phyloP scores from a whole-genome alignment of 2,113 vertebrate species.

The Centropus unirufus region DNA sequence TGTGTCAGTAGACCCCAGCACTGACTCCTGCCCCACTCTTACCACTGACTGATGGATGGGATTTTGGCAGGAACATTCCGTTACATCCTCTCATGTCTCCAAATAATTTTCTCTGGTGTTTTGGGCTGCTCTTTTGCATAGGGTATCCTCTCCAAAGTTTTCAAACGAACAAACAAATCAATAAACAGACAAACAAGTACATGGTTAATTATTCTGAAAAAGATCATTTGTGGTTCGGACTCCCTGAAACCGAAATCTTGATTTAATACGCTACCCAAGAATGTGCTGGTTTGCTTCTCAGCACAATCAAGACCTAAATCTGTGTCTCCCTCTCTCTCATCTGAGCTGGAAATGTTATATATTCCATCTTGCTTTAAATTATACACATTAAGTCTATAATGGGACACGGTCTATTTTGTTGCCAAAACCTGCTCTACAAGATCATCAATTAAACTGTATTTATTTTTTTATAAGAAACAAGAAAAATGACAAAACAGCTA shows the following conservation, averaged over 20 bases:
- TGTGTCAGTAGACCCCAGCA: not conserved
- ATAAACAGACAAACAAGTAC: not conserved
- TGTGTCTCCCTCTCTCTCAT: conserved; percentile 59
- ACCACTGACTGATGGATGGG: conserved; percentile 8
- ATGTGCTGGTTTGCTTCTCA: conserved; percentile 75
- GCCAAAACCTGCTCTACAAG: conserved; percentile 75
- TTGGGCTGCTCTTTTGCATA: conserved; percentile 26
- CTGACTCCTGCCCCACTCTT: not conserved
- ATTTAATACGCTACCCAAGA: conserved; percentile 56
- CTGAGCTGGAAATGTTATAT: conserved; percentile 74
- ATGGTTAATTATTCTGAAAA: conserved; percentile 74
- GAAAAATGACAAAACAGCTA: conserved; percentile 80
- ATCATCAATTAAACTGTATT: conserved; percentile 78
- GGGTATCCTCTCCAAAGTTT: conserved; percentile 9
- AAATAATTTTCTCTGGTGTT: conserved; percentile 43
- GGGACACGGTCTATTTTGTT: conserved; percentile 68
- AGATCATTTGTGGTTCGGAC: conserved; percentile 63
- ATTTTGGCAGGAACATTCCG: conserved; percentile 58
- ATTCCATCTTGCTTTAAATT: conserved; percentile 77
- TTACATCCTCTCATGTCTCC: conserved; percentile 25
- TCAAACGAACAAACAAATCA: not conserved
- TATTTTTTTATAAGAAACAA: conserved; percentile 82
- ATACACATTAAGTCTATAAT: conserved; percentile 72
- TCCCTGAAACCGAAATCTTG: conserved; percentile 69
- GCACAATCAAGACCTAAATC: conserved; percentile 74